Conservation (phyloP, 2,888 invertebrate genomes). For the Abrostola triplasia region DNA sequence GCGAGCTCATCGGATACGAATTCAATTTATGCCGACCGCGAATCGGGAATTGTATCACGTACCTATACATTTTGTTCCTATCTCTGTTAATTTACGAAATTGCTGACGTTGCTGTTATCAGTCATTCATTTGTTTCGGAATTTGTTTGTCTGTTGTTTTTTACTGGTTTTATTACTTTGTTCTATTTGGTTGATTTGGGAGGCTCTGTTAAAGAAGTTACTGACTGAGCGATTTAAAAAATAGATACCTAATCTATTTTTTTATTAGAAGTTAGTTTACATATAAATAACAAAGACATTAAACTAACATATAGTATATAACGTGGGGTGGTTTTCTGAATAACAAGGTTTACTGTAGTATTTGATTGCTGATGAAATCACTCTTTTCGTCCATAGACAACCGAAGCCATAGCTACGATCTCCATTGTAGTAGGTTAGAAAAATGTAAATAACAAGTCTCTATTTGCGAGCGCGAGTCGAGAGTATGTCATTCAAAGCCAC, state of each 20-base stretch:
- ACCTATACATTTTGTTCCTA: constrained; percentile 45
- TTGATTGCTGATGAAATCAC: too few relatives aligned
- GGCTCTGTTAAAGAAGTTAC: neutral
- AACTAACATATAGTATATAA: too few relatives aligned
- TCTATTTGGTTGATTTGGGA: neutral
- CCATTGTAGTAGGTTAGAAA: neutral
- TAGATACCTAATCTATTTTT: neutral
- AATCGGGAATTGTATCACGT: constrained; percentile 66
- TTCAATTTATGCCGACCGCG: constrained; percentile 65
- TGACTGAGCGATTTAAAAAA: neutral
- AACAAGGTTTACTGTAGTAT: too few relatives aligned
- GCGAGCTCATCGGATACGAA: constrained; percentile 57
- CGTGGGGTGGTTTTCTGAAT: too few relatives aligned
- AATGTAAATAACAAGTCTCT: constrained; percentile 7
- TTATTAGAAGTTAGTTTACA: too few relatives aligned
- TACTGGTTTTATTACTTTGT: neutral
- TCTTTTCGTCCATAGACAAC: too few relatives aligned
- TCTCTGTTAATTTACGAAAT: constrained; percentile 60
- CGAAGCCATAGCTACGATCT: too few relatives aligned
- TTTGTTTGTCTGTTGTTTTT: constrained; percentile 21
- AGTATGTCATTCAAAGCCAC: constrained; percentile 2
- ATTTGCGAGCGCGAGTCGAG: constrained; percentile 5
- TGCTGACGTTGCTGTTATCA: constrained; percentile 60
- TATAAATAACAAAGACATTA: neutral
- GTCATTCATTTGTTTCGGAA: constrained; percentile 42